phyloP scores from a whole-genome alignment of 2,888 invertebrate genomes.

The Julus scanicus region DNA sequence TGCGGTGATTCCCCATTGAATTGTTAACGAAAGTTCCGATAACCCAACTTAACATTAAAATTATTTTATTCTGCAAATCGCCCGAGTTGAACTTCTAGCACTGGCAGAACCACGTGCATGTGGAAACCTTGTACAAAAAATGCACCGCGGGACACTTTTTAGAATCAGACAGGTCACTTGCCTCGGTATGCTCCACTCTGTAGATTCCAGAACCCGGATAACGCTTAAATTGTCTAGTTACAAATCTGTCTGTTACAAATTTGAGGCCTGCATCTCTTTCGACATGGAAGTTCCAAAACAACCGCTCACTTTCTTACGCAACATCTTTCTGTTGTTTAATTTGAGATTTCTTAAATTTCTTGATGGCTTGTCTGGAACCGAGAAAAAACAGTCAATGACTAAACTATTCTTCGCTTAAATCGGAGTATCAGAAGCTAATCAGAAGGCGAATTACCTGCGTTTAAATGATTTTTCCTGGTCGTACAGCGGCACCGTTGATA shows the following conservation, averaged over 20 bases:
- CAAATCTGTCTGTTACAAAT: too few species aligned
- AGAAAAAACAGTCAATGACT: background rate
- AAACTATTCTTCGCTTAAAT: background rate
- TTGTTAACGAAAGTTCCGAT: background rate
- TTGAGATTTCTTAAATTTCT: background rate
- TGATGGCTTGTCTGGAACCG: conserved; percentile 11
- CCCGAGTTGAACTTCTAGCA: background rate
- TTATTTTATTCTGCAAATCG: conserved; percentile 3
- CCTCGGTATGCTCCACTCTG: too few species aligned
- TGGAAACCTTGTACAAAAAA: too few species aligned
- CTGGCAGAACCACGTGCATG: too few species aligned
- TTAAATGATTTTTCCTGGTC: conserved; percentile 63
- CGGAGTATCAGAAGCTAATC: background rate
- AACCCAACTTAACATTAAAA: background rate
- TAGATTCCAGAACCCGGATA: too few species aligned
- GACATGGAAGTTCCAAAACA: too few species aligned
- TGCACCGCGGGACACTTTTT: too few species aligned
- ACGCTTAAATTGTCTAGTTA: too few species aligned
- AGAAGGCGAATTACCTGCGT: background rate
- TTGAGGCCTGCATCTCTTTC: too few species aligned
- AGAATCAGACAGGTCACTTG: too few species aligned
- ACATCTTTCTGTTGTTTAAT: background rate
- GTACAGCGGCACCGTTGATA: conserved; percentile 72
- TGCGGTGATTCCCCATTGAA: background rate
- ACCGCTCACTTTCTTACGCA: background rate